Percentiles rank a stretch among this genome's conserved stretches.
These are phyloP conservation scores for Drosophila ficusphila DNA, from an alignment of 1,140 invertebrate genomes.

Conservation along the genomic window DNA sequence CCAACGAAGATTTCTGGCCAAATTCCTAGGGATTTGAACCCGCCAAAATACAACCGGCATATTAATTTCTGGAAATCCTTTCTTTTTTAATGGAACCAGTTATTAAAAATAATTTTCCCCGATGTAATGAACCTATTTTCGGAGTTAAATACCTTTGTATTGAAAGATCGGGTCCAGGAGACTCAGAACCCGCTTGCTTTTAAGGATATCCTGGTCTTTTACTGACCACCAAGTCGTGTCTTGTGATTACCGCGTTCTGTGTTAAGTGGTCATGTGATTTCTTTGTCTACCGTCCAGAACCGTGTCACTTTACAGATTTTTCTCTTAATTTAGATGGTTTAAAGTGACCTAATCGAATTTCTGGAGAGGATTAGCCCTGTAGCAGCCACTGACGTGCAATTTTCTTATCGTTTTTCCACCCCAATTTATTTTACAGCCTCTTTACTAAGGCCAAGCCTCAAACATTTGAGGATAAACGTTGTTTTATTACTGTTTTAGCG, in stretches of 20 bases:
- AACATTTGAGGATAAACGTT: not conserved
- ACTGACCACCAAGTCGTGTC: conserved; percentile 25
- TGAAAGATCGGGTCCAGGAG: conserved; percentile 12
- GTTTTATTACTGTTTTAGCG: not conserved
- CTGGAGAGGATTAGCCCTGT: conserved; percentile 61
- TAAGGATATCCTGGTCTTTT: conserved; percentile 18
- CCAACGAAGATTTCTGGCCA: conserved; percentile 40
- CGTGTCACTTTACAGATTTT: not conserved
- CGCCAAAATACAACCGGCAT: conserved; percentile 43
- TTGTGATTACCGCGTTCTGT: not conserved
- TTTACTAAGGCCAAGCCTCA: not conserved
- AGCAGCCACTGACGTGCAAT: no score
- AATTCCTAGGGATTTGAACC: conserved; percentile 38
- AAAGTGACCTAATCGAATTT: conserved; percentile 17
- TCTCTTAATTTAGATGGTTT: not conserved
- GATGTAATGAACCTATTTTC: not conserved
- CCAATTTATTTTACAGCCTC: not conserved
- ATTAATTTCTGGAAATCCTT: not conserved
- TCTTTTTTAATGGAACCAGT: conserved; percentile 8
- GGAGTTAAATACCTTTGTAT: not conserved
- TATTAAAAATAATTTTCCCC: conserved; percentile 5
- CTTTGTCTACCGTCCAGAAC: not conserved
- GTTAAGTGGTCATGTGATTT: not conserved
- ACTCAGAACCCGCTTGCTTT: conserved; percentile 10
- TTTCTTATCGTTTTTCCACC: not conserved